Evolutionary conservation across 2,113 vertebrate genomes (phyloP), one percentile per base, ranked within the genome.

Genomic region (Urocynchramus pylzowi): DNA sequence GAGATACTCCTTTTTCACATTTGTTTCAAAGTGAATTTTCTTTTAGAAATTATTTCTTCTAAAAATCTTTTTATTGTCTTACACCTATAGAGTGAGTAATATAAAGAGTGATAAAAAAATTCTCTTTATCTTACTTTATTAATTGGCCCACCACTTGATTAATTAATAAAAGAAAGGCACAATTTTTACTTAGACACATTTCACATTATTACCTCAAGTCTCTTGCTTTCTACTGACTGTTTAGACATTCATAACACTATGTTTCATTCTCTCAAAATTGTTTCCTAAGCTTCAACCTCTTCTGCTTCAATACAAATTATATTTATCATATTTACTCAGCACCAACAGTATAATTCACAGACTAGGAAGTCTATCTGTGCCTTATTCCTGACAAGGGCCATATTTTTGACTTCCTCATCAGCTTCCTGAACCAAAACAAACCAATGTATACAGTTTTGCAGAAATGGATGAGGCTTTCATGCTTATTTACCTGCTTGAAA

Each of bases 401-500:
- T 79, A 70, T 68, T 71, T 95, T 65, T 57, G 2, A 68, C 39
- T 67, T 53, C 20, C 22, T 85, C 39, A n/a, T 92, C 52, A 63
- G 6, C 52, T 61, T 92, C 47, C 65, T 88, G 30, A 83, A 89
- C 57, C 26, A 83, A 92, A 86, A 37, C 33, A 75, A 84, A 85
- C 65, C 35, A 86, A 86, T 90, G 84, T 59, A 79, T 14, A 33
- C 67, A 88, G 41, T 68, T 88, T 79, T 94, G 39, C 47, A 92
- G 71, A 89, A 71, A 67, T 27, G 39, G 14, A 44, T 79, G 71
- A 94, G 70, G 35, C 16, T 90, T 90, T 96, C 87, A 95, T 70
- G 79, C 87, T 83, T 94, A 79, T 94, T 95, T 95, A 94, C 92
- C 94, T 94, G 70, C 70, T 90, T 96, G 89, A 96, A 92, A 92